A percentile compares a stretch with the other conserved stretches of the same genome.
Conservation (phyloP, 1,140 invertebrate genomes). For the Campoletis sonorensis region DNA sequence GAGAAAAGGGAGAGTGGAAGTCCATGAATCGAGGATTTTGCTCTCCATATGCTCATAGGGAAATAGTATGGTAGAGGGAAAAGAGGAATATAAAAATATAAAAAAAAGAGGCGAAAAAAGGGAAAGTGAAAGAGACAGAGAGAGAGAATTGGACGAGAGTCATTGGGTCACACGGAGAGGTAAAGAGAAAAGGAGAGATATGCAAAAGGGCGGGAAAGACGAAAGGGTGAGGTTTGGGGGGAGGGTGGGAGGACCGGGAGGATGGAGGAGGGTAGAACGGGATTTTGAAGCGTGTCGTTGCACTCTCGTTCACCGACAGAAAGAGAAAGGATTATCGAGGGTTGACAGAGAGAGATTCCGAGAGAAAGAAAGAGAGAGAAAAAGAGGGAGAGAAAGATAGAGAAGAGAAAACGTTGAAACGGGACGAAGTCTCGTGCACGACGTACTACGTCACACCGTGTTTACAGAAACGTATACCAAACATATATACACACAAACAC, state of each 20-base stretch:
- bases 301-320: slow-evolving; percentile 35
- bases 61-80: slow-evolving; percentile 30
- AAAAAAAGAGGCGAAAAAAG: slow-evolving; percentile 56
- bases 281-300: slow-evolving; percentile 52
- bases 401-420: slow-evolving; percentile 31
- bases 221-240: slow-evolving; percentile 45
- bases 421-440: slow-evolving; percentile 48
- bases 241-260: slow-evolving; percentile 29
- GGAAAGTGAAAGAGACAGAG: slow-evolving; percentile 54
- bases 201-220: slow-evolving; percentile 34
- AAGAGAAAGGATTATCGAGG: slow-evolving; percentile 34
- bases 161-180: slow-evolving; percentile 17
- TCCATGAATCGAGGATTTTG: slow-evolving; percentile 10
- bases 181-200: slow-evolving; percentile 20
- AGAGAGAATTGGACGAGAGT: slow-evolving; percentile 39
- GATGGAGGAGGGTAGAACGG: slow-evolving; percentile 38
- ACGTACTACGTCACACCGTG: slow-evolving; percentile 70
- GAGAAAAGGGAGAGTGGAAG: slow-evolving; percentile 23
- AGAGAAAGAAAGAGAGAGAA: slow-evolving; percentile 19
- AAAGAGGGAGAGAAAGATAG: slow-evolving; percentile 48
- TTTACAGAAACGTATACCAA: slow-evolving; percentile 67
- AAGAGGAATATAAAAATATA: slow-evolving; percentile 32
- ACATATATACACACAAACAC: no score
- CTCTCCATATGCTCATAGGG: not conserved
- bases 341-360: not conserved